Percentiles rank a stretch among this genome's conserved stretches.
phyloP scores from a whole-genome alignment of 2,888 invertebrate species.

The Pyrochroa serraticornis region DNA sequence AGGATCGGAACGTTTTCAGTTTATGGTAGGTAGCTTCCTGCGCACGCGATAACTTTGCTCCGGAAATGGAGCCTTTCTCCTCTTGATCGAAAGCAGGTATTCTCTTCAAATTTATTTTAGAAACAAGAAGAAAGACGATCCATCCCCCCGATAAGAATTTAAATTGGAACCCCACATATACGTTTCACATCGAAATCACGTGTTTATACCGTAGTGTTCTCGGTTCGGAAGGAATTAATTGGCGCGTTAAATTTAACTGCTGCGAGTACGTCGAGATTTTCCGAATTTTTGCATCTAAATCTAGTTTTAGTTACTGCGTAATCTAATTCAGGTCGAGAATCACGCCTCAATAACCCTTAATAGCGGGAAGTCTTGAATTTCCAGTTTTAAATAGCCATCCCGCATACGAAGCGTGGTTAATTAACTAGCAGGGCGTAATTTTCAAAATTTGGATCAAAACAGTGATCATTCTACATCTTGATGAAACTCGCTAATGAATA shows the following conservation, averaged over 20 bases:
- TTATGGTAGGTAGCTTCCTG: constrained; percentile 54
- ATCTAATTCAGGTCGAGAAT: background rate
- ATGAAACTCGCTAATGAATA: no score
- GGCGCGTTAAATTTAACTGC: constrained; percentile 1
- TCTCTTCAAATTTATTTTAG: constrained; percentile 28
- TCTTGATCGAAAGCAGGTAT: constrained; percentile 32
- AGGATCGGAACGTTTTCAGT: constrained; percentile 53
- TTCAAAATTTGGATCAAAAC: no score
- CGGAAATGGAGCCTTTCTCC: constrained; percentile 43
- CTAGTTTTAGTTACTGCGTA: background rate
- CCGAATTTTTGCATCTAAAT: constrained; percentile 5
- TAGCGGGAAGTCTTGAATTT: no score
- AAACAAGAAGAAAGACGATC: constrained; percentile 27
- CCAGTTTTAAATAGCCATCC: no score
- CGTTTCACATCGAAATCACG: constrained; percentile 12
- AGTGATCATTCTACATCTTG: no score
- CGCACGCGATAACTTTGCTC: constrained; percentile 47
- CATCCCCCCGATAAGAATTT: constrained; percentile 38
- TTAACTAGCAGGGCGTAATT: no score
- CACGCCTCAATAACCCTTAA: background rate
- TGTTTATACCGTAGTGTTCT: constrained; percentile 9
- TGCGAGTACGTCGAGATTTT: background rate
- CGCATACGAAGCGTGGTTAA: no score
- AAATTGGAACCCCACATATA: constrained; percentile 28
- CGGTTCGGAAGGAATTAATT: background rate